Conservation (phyloP, 2,888 invertebrate species). For the Drosophila sordidula region DNA sequence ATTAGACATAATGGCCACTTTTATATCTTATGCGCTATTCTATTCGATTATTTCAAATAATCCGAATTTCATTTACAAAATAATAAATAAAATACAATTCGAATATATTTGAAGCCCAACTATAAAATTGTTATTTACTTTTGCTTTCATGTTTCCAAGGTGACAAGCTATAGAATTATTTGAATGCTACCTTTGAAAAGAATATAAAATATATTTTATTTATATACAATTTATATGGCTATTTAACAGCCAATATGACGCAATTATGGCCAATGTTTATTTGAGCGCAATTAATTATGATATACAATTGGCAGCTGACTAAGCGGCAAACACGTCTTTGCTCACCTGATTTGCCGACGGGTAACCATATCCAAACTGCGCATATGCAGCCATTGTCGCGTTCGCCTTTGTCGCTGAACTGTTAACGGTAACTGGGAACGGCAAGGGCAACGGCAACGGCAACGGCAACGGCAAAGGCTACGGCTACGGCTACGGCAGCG, state of each 20-base stretch:
- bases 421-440: constrained; percentile 37
- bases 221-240: neutral
- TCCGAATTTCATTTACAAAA: too few relatives aligned
- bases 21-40: too few relatives aligned
- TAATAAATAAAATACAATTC: too few relatives aligned
- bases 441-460: constrained; percentile 29
- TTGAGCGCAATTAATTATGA: too few relatives aligned
- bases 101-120: too few relatives aligned
- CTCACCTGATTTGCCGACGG: constrained; percentile 96
- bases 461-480: constrained; percentile 18
- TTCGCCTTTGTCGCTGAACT: constrained; percentile 37
- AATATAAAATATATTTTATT: too few relatives aligned
- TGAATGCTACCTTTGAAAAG: neutral
- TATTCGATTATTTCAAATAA: too few relatives aligned
- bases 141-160: too few relatives aligned
- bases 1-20: neutral
- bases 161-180: too few relatives aligned
- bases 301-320: too few relatives aligned
- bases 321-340: neutral
- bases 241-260: neutral
- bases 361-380: constrained; percentile 96
- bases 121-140: too few relatives aligned
- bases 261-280: neutral
- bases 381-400: constrained; percentile 89
- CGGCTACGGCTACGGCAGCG: constrained; percentile 33